Base-by-base conservation (phyloP, 2,113 vertebrate species). In the Malaclemys terrapin region DNA sequence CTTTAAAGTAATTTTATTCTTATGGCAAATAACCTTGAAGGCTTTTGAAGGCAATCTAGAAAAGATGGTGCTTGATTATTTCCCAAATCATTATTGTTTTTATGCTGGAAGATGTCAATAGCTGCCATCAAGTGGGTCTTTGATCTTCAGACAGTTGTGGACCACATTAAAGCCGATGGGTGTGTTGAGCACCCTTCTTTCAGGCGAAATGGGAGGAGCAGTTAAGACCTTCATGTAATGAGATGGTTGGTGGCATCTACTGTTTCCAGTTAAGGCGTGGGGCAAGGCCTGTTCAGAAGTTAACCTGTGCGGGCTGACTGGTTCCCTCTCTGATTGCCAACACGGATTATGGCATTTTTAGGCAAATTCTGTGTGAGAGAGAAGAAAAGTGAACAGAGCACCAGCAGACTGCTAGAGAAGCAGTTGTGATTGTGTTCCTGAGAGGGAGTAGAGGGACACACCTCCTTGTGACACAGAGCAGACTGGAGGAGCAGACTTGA, bases 31-130 rank as follows among this genome's bases (percentile, higher is more conserved):
- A 6, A 24, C 84, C 14, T 25, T 35, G 22, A 50, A 19, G 38
- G 8, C 52, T 76, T 82, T 49, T 59, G 20, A 25, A 31, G 8
- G 13, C 16, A 0, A 0, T n/a, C 45, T 4, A 89, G 54, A 14
- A 13, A 42, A 29, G 49, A 29, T 13, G 79, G 16, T 52, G 47
- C 85, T 38, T 3, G 81, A 7, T 79, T 1, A 0, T 54, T 56
- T 76, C 22, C 8, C 24, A 25, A 54, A 25, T 42, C 2, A 47
- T 82, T 24, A 27, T 22, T 31, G 24, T 7, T 59, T 57, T 65
- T 65, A 19, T 1, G 72, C 24, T 14, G 0, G 42, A 6, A 52
- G 5, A 80, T 1, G 6, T 17, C 1, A 2, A 13, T n/a, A 56
- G 35, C 72, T 8, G 75, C 50, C 5, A 2, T 27, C 24, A 25